Conservation (phyloP, 53 echinoderm and acorn worm species). For the Paracentrotus lividus region DNA sequence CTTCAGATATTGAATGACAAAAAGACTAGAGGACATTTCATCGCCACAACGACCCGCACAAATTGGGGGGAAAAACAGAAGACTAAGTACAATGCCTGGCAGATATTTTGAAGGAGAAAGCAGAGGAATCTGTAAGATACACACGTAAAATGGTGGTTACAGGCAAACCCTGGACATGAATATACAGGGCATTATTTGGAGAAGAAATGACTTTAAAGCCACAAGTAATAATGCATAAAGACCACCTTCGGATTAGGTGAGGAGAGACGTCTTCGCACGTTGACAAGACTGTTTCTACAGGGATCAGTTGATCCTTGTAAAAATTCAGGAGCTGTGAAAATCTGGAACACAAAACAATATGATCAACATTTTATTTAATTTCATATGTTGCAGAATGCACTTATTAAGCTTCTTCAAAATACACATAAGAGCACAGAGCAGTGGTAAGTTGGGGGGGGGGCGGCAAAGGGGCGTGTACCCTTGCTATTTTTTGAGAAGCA, state of each 20-base stretch:
- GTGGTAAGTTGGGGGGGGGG: too few species aligned
- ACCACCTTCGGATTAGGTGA: slow-evolving; percentile 57
- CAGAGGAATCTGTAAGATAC: slow-evolving; percentile 56
- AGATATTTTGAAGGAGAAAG: slow-evolving; percentile 61
- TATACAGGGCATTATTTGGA: slow-evolving; percentile 64
- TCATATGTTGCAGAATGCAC: not conserved
- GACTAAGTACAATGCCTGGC: slow-evolving; percentile 56
- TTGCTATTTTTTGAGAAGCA: too few species aligned
- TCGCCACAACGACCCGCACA: slow-evolving; percentile 14
- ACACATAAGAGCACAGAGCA: not conserved
- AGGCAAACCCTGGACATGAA: slow-evolving; percentile 13
- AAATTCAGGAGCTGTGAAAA: not conserved
- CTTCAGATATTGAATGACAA: slow-evolving; percentile 15
- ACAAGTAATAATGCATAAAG: slow-evolving; percentile 67
- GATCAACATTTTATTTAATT: not conserved
- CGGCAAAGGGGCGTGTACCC: too few species aligned
- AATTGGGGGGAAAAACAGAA: slow-evolving; percentile 49
- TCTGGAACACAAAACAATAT: not conserved
- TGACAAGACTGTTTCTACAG: slow-evolving; percentile 45
- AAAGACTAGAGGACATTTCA: slow-evolving; percentile 40
- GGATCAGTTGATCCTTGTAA: slow-evolving; percentile 11
- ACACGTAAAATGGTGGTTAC: slow-evolving; percentile 61
- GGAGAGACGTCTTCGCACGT: slow-evolving; percentile 38
- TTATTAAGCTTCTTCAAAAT: not conserved
- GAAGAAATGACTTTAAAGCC: slow-evolving; percentile 66